Evolutionary conservation across 2,888 invertebrate species (phyloP).

Genomic region (Diaprepes abbreviatus): DNA sequence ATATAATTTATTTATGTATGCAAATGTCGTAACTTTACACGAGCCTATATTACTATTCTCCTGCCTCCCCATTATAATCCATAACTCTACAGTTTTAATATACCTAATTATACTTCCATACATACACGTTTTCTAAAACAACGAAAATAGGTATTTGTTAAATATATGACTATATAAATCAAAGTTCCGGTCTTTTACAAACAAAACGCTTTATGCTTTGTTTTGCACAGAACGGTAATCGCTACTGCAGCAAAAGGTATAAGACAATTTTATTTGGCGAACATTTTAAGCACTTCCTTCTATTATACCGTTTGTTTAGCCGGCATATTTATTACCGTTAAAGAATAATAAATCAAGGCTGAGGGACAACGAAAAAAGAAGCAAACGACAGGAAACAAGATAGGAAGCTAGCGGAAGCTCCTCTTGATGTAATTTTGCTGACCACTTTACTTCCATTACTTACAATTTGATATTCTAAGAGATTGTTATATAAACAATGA

Average conservation of each 20-base stretch:
- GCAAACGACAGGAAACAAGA: slow-evolving; percentile 37
- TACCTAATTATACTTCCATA: too few species aligned
- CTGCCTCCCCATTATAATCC: too few species aligned
- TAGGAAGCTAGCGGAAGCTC: slow-evolving; percentile 30
- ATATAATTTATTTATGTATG: neutral
- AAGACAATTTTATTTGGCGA: neutral
- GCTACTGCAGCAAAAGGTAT: neutral
- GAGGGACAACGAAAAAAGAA: slow-evolving; percentile 29
- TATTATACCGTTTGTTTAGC: neutral
- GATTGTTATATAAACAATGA: slow-evolving; percentile 10
- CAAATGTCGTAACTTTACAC: too few species aligned
- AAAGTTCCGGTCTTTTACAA: too few species aligned
- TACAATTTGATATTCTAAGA: slow-evolving; percentile 17
- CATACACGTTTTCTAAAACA: too few species aligned
- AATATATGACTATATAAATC: too few species aligned
- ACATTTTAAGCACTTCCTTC: neutral
- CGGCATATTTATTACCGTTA: slow-evolving; percentile 17
- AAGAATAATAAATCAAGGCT: slow-evolving; percentile 25
- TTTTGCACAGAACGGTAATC: too few species aligned
- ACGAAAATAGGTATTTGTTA: too few species aligned
- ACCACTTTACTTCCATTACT: slow-evolving; percentile 39
- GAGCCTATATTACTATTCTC: too few species aligned
- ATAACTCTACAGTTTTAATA: too few species aligned
- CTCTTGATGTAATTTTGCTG: slow-evolving; percentile 26
- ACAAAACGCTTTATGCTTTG: too few species aligned